Evolutionary conservation across 37 sponge, comb jelly and placozoan genomes (phyloP).

Genomic region (Oopsacas minuta): DNA sequence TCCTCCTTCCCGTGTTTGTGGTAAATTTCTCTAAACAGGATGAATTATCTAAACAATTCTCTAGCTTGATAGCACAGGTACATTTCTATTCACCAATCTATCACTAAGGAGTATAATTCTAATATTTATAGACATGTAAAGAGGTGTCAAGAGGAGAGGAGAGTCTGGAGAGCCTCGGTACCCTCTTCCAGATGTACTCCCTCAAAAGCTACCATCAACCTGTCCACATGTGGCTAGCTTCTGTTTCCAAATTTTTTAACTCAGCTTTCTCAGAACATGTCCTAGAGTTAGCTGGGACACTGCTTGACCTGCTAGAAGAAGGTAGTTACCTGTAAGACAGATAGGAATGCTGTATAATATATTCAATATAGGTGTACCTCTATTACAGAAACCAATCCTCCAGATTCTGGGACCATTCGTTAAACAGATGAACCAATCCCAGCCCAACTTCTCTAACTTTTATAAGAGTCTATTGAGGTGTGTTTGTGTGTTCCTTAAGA

Average conservation of each 20-base stretch:
- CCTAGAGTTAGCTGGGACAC: neutral
- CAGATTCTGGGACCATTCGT: conserved; percentile 15
- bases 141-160: neutral
- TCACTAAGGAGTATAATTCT: no score
- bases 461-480: neutral
- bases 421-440: neutral
- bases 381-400: conserved; percentile 21
- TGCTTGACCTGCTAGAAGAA: conserved; percentile 1
- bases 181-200: conserved; percentile 52
- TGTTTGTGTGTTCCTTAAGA: conserved; percentile 5
- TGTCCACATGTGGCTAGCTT: conserved; percentile 24
- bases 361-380: neutral
- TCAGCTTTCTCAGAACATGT: neutral
- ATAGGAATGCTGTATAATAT: no score
- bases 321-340: neutral
- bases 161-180: conserved; percentile 42
- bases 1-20: conserved; percentile 54
- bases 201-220: conserved; percentile 37
- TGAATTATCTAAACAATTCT: conserved; percentile 30
- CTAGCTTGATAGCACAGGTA: conserved; percentile 42
- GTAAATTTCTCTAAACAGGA: conserved; percentile 51
- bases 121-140: conserved; percentile 4
- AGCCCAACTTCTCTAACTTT: neutral
- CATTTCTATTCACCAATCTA: neutral
- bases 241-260: neutral